Conservation (phyloP, 2,113 vertebrate genomes). For the Gambusia affinis region DNA sequence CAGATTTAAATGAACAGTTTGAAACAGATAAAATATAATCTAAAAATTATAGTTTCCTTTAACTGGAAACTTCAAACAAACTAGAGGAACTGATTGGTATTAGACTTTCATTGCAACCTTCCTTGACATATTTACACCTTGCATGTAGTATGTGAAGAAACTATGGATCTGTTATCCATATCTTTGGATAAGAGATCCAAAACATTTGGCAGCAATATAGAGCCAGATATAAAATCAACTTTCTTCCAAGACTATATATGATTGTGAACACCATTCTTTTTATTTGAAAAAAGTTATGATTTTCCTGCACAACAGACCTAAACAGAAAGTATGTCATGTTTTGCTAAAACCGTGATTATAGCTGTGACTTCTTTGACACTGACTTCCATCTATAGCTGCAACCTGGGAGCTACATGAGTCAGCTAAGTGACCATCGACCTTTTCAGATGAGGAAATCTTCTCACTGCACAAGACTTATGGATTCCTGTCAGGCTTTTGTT, state of each 20-base stretch:
- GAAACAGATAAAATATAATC: neutral
- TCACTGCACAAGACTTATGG: neutral
- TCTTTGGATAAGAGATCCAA: neutral
- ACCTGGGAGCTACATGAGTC: neutral
- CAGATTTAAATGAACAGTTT: neutral
- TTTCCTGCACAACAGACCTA: too few relatives aligned
- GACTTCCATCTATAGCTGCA: conserved; percentile 2
- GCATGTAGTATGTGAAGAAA: too few relatives aligned
- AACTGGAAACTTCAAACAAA: neutral
- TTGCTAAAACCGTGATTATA: conserved; percentile 5
- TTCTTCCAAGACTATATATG: neutral
- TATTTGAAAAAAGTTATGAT: neutral
- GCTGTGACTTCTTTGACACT: neutral
- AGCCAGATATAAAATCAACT: neutral
- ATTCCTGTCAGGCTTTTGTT: neutral
- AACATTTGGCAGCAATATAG: neutral
- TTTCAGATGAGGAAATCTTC: conserved; percentile 9
- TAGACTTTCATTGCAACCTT: too few relatives aligned
- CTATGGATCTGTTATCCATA: too few relatives aligned
- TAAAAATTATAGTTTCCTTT: neutral
- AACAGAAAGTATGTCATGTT: neutral
- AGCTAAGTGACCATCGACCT: conserved; percentile 18
- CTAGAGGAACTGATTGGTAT: too few relatives aligned
- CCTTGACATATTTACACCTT: too few relatives aligned
- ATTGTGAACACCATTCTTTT: neutral